Conservation (phyloP, 2,113 vertebrate genomes). For the Meleagris gallopavo region DNA sequence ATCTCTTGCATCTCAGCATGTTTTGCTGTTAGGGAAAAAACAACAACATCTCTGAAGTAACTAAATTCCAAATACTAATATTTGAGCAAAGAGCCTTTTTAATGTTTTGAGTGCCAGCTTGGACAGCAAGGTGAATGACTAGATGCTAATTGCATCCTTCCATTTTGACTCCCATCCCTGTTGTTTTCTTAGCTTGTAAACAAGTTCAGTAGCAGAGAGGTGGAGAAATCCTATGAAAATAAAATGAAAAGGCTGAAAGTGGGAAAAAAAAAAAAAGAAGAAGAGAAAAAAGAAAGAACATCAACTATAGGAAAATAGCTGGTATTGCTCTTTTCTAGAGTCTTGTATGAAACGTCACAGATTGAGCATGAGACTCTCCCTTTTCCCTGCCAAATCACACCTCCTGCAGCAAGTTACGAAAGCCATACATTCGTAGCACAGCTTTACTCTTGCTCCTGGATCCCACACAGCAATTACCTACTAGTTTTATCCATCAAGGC, state of each 20-base stretch:
- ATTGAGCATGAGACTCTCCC: background rate
- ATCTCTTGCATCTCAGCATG: constrained; percentile 2
- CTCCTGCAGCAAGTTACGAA: background rate
- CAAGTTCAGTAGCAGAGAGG: background rate
- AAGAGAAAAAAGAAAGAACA: background rate
- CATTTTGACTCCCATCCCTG: background rate
- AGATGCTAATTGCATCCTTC: background rate
- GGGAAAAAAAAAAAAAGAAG: background rate
- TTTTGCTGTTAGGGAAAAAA: background rate
- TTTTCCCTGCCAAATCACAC: background rate
- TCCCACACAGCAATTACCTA: background rate
- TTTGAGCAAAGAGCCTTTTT: background rate
- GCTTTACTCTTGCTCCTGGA: background rate
- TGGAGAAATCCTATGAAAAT: background rate
- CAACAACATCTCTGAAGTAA: background rate
- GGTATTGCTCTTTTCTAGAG: background rate
- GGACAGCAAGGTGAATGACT: background rate
- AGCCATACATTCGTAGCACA: background rate
- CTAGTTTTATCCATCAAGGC: background rate
- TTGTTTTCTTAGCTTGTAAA: background rate
- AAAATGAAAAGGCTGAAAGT: background rate
- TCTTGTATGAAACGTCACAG: background rate
- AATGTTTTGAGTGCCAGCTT: background rate
- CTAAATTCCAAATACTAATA: constrained; percentile 1
- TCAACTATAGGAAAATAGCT: background rate